Percentiles rank a stretch among this genome's conserved stretches.
phyloP scores from a whole-genome alignment of 2,113 vertebrate species.

The Progne subis region DNA sequence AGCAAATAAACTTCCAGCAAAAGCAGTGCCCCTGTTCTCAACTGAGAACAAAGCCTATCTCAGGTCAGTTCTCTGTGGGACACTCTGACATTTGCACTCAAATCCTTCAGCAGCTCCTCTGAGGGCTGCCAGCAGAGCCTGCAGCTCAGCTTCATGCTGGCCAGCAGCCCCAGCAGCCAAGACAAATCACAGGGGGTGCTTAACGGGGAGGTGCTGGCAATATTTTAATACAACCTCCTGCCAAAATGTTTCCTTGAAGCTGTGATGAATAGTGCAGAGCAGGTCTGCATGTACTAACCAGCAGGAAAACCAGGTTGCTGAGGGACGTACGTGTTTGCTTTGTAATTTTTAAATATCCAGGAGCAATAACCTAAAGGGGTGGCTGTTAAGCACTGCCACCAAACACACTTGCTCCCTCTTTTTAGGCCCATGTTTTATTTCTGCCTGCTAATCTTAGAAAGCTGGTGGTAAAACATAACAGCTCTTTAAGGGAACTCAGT shows the following conservation, averaged over 20 bases:
- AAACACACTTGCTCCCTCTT: neutral
- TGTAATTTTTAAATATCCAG: neutral
- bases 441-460: constrained; percentile 19
- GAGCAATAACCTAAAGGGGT: neutral
- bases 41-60: constrained; percentile 1
- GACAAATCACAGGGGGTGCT: neutral
- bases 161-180: neutral
- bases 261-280: neutral
- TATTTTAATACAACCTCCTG: constrained; percentile 1
- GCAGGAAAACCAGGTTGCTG: constrained; percentile 8
- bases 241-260: constrained; percentile 21
- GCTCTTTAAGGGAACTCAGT: neutral
- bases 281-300: neutral
- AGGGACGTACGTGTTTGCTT: neutral
- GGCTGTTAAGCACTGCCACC: neutral
- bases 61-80: neutral
- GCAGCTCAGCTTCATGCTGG: neutral
- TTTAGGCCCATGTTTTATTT: neutral
- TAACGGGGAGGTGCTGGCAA: neutral
- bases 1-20: constrained; percentile 7
- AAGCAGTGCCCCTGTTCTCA: constrained; percentile 7
- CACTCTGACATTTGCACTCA: neutral
- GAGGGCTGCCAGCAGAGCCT: neutral
- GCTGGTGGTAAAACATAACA: neutral
- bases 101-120: constrained; percentile 17